phyloP scores from a whole-genome alignment of 2,888 invertebrate genomes.

The Agonopterix arenella region DNA sequence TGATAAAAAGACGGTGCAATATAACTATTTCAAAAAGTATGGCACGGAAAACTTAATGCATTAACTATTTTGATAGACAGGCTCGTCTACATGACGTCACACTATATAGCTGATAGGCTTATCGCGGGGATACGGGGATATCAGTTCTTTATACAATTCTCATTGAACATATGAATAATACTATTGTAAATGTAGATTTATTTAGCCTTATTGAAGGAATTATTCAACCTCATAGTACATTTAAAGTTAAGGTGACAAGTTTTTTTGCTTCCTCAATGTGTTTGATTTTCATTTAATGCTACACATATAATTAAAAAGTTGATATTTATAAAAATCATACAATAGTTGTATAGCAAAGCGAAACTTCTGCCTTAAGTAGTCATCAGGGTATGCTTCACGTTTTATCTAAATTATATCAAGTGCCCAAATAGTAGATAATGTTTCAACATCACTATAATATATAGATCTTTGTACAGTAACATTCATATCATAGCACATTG shows the following conservation, averaged over 20 bases:
- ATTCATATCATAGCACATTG: slow-evolving; percentile 47
- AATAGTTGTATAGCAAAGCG: not conserved
- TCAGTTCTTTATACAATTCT: no score
- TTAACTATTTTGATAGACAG: slow-evolving; percentile 1
- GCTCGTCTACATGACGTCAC: not conserved
- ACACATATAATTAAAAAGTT: no score
- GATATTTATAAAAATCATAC: no score
- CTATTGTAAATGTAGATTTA: no score
- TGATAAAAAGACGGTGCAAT: not conserved
- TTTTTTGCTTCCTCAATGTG: no score
- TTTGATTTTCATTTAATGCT: no score
- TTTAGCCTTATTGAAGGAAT: no score
- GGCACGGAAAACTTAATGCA: slow-evolving; percentile 46
- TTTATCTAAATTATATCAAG: slow-evolving; percentile 20
- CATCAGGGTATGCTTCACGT: slow-evolving; percentile 14
- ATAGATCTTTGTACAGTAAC: slow-evolving; percentile 46
- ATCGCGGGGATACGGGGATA: no score
- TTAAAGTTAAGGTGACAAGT: no score
- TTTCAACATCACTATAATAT: slow-evolving; percentile 30
- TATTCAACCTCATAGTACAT: no score
- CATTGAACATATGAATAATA: no score
- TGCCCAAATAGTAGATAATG: slow-evolving; percentile 1
- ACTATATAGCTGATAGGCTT: no score
- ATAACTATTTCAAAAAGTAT: slow-evolving; percentile 22
- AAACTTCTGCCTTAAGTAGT: slow-evolving; percentile 1